Percentiles rank a stretch among this genome's conserved stretches.
Conservation (phyloP, 2,113 vertebrate genomes). For the Cygnus atratus region DNA sequence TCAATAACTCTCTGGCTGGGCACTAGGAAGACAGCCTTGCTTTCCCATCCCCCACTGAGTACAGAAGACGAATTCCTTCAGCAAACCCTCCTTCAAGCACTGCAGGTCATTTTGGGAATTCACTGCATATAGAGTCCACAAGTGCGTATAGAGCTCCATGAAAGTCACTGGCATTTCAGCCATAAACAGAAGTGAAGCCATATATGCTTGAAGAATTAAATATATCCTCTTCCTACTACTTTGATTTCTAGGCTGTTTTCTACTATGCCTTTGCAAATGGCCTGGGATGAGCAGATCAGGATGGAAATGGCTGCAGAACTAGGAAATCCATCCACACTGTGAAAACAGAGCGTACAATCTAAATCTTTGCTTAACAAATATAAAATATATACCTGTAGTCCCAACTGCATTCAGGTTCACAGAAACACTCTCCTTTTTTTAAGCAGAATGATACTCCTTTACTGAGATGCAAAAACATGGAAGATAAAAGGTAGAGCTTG, state of each 20-base stretch:
- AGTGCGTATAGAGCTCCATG: background rate
- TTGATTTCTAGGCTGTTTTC: background rate
- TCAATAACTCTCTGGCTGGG: background rate
- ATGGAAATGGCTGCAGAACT: background rate
- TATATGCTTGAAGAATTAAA: background rate
- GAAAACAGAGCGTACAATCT: background rate
- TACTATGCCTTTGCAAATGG: background rate
- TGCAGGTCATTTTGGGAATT: background rate
- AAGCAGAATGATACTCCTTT: background rate
- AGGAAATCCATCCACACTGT: background rate
- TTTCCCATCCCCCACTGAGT: background rate
- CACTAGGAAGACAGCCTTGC: background rate
- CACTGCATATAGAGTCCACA: background rate
- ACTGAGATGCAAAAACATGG: background rate
- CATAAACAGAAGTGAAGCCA: background rate
- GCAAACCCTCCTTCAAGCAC: background rate
- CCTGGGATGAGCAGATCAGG: background rate
- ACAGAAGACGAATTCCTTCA: background rate
- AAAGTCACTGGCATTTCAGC: background rate
- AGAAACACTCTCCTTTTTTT: background rate
- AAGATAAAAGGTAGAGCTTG: background rate
- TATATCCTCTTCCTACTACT: background rate
- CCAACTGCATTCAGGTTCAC: background rate
- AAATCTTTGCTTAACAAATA: background rate
- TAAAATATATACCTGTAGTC: background rate